Conservation (phyloP, 2,888 invertebrate genomes). For the Hyles lineata region DNA sequence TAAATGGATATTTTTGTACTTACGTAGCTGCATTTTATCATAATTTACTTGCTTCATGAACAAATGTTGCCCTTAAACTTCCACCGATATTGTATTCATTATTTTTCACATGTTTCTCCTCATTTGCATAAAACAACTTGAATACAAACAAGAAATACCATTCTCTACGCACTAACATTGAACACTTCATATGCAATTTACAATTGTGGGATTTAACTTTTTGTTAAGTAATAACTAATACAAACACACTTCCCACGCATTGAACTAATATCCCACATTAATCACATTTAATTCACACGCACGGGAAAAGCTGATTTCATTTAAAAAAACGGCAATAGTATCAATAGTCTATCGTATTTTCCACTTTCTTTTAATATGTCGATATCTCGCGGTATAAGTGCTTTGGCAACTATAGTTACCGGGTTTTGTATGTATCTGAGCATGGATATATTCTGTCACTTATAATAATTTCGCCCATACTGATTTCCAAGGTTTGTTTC, state of each 20-base stretch:
- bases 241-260: neutral
- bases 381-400: neutral
- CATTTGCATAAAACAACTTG: too few relatives aligned
- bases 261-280: neutral
- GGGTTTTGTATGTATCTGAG: too few relatives aligned
- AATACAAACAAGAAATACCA: neutral
- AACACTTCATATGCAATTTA: neutral
- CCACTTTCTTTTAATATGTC: neutral
- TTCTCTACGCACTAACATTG: neutral
- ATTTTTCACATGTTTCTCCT: too few relatives aligned
- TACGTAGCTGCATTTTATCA: too few relatives aligned
- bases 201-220: constrained; percentile 2
- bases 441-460: too few relatives aligned
- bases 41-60: too few relatives aligned
- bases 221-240: neutral
- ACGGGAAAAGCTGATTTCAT: neutral
- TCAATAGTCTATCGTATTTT: neutral
- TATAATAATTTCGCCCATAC: too few relatives aligned
- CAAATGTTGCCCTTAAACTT: too few relatives aligned
- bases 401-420: too few relatives aligned
- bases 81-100: too few relatives aligned
- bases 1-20: too few relatives aligned
- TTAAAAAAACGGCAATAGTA: neutral
- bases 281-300: neutral
- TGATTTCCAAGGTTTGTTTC: too few relatives aligned